A percentile compares a stretch with the other conserved stretches of the same genome.
phyloP scores from a whole-genome alignment of 2,113 vertebrate genomes.

The Cheilinus undulatus region DNA sequence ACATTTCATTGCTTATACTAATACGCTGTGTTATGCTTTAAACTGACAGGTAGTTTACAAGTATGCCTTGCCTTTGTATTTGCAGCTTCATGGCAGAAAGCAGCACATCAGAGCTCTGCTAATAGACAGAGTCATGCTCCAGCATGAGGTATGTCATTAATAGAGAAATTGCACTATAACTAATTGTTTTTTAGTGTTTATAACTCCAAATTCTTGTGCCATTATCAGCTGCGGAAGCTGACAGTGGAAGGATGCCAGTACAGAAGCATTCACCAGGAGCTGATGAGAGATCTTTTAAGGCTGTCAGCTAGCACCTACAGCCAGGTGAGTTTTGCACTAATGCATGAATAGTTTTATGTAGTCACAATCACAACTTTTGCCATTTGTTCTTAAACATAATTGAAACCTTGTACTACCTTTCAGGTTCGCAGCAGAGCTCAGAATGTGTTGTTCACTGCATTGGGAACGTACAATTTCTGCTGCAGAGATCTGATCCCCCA shows the following conservation, averaged over 20 bases:
- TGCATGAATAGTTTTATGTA: background rate
- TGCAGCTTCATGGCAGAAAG: conserved; percentile 95
- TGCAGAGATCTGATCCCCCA: conserved; percentile 95
- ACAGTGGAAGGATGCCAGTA: conserved; percentile 95
- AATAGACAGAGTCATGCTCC: conserved; percentile 97
- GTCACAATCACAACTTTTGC: too few relatives aligned
- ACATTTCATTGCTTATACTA: background rate
- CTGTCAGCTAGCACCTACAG: conserved; percentile 97
- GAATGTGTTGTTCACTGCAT: conserved; percentile 92
- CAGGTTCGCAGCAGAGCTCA: conserved; percentile 97
- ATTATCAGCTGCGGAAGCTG: conserved; percentile 90
- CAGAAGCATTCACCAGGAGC: conserved; percentile 90
- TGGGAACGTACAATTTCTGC: conserved; percentile 97
- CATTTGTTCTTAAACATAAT: background rate
- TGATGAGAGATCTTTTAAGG: conserved; percentile 93
- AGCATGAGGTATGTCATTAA: conserved; percentile 89
- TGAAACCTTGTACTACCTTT: conserved; percentile 7
- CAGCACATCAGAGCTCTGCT: conserved; percentile 95
- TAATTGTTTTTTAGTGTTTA: background rate
- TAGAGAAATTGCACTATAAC: background rate
- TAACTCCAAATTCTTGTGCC: conserved; percentile 29
- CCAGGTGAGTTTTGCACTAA: conserved; percentile 86
- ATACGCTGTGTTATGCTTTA: background rate
- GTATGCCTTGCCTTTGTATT: conserved; percentile 52
- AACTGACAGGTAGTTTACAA: background rate